A percentile compares a stretch with the other conserved stretches of the same genome.
These are phyloP conservation scores for Dendroctonus ponderosae DNA, from an alignment of 1,140 invertebrate genomes.

Conservation along the genomic window DNA sequence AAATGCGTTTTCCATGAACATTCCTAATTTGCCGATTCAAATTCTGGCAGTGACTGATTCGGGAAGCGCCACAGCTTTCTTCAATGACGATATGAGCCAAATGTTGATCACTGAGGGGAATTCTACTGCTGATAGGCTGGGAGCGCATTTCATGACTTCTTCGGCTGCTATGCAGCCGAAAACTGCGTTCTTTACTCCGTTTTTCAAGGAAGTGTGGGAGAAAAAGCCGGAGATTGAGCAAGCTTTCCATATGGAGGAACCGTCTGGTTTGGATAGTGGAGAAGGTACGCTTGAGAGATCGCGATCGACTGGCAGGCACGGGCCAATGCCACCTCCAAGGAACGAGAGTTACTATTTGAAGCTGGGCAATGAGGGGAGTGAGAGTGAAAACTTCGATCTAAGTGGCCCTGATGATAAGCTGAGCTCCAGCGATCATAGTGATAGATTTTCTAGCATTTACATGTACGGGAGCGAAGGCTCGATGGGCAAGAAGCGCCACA, in stretches of 20 bases:
- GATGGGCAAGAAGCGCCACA: conserved; percentile 46
- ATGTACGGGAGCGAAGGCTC: conserved; percentile 50
- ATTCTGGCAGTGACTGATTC: conserved; percentile 90
- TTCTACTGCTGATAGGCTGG: conserved; percentile 85
- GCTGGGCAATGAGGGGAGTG: conserved; percentile 62
- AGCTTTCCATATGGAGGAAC: conserved; percentile 87
- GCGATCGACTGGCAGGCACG: conserved; percentile 49
- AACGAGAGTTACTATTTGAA: conserved; percentile 71
- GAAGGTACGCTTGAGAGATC: conserved; percentile 71
- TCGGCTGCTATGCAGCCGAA: conserved; percentile 78
- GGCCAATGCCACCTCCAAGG: conserved; percentile 62
- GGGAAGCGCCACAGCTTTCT: conserved; percentile 82
- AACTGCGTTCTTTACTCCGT: conserved; percentile 91
- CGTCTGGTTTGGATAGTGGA: conserved; percentile 64
- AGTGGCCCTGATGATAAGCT: conserved; percentile 54
- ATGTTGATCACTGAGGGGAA: conserved; percentile 91
- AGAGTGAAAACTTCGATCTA: conserved; percentile 80
- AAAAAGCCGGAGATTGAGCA: conserved; percentile 93
- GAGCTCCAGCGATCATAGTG: conserved; percentile 67
- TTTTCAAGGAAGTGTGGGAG: conserved; percentile 95
- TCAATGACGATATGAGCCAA: conserved; percentile 85
- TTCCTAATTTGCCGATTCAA: conserved; percentile 92
- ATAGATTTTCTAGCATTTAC: conserved; percentile 57
- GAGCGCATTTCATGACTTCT: conserved; percentile 89
- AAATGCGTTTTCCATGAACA: conserved; percentile 91